Evolutionary conservation across 2,113 vertebrate species (phyloP), one percentile per base, ranked within the genome.

Genomic region (Mustela lutreola): DNA sequence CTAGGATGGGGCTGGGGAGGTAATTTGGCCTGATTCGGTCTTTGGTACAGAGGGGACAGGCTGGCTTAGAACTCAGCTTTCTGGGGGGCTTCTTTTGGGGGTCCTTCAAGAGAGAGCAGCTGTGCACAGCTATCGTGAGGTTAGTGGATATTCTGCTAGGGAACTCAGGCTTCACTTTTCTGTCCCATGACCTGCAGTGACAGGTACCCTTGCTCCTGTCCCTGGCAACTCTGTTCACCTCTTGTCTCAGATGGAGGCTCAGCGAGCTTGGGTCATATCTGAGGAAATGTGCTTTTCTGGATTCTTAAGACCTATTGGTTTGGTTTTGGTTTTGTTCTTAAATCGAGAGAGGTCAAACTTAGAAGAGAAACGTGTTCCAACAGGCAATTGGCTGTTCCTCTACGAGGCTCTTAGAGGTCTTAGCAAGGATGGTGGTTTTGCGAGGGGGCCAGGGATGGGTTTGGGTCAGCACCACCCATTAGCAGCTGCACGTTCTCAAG

Each of bases 1-100:
- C 36, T 36, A 58, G 79, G 56, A 2, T 16, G 45, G 26, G 45
- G 53, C 12, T 71, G 21, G 0, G 15, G 71, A 45, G 70, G 56
- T 22, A 67, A 42, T 24, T 31, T 80, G 33, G 48, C 26, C 31
- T 95, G 42, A 60, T 33, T 90, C 24, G 70, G 42, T 83, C 24
- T 89, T 79, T 19, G 39, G 36, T 21, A 9, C 18, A 16, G 31
- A 80, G 45, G 15, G 22, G 79, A 60, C 60, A 28, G 62, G 19
- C n/a, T 70, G 89, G 53, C 56, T 78, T 91, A 91, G 71, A 89
- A 62, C 36, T 15, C 92, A 62, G 62, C 71, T 84, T 84, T 62
- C 63, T 39, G 21, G 80, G 11, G 7, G 11, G 7, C 6, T 0
- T 18, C 5, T 90, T 89, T 89, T 8, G 1, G 4, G 83, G 39